Evolutionary conservation across 2,888 invertebrate species (phyloP), one percentile per base, ranked within the genome.

Genomic region (Sialis fuliginosa): DNA sequence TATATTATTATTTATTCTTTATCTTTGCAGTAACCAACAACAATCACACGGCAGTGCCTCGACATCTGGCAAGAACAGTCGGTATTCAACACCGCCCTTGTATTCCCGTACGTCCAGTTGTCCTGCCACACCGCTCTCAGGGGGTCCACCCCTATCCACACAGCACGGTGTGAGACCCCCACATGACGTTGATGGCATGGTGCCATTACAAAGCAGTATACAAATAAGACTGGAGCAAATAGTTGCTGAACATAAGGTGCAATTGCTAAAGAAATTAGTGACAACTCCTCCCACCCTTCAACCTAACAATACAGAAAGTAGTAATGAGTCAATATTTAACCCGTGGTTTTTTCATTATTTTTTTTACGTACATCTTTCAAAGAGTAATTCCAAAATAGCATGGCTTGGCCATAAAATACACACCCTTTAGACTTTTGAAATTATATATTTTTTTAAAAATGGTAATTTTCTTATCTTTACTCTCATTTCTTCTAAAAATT

Each of bases 191-290:
- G 84, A 88, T 64, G 88, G 88, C 41, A 68, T 88, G 58, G 75
- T 81, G 50, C 76, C 79, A 39, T 71, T 79, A 49, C 69, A 72
- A 52, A 82, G 82, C 60, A 79, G 81, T 50, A 70, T 81, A 52
- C 87, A 87, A 64, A 75, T 75, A 52, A 68, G 90, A 52, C 72
- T 92, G 57, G 80, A 81, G 60, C 84, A 88, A 65, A 82, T 92
- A 58, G 80, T 87, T 56, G 72, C 80, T 48, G 81, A 85, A 54
- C 81, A 86, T 61, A 81, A 79, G 75, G 88, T 86, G 59, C 57
- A 22, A 22, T 22, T 22, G 22, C 22, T 22, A 22, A 22, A 22
- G 4, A 22, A 22, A 22, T 22, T 22, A 22, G 22, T 22, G 22
- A 22, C 22, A 22, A 4, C 22, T 4, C 4, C 22, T 4, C 22